Base-by-base conservation (phyloP, 2,113 vertebrate species). In the Leiothrix lutea region DNA sequence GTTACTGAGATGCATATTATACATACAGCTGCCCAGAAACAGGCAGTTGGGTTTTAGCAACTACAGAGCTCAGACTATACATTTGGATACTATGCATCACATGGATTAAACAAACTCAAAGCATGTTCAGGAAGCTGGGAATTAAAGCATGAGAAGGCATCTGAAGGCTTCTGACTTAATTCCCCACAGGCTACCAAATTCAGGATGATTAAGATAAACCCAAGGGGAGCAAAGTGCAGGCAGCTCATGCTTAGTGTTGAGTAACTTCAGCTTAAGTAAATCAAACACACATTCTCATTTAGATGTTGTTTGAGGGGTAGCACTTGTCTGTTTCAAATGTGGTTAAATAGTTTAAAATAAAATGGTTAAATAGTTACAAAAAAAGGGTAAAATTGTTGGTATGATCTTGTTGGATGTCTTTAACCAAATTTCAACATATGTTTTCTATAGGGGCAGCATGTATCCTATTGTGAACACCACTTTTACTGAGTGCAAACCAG, bases 251-350 rank as follows among this genome's bases (percentile, higher is more conserved):
- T 86, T 88, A 57, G 71, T 10, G 19, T 88, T 78, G 60, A 78
- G 80, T 95, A 88, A 88, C 69, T 96, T 80, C 6, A 75, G 69
- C 73, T 95, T 88, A 78, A 84, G 80, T 72, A 93, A 93, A 92
- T 95, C 74, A 91, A 90, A 86, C 14, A 14, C 89, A 95, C 71
- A 14, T 89, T 95, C 90, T 79, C 24, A 80, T 79, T 86, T 72
- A 53, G 72, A 70, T 77, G 71, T 78, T 72, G 62, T 66, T 70
- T 65, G 75, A 70, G 50, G 54, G 50, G 54, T 51, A 67, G 2
- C 0, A 3, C 77, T 89, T 0, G 6, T 66, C 71, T 72, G 45
- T 87, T 74, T 92, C 47, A 84, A 75, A 88, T 54, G 67, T 23
- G 60, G 71, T 93, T 80, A 90, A 77, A 51, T 24, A 53, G 20